Conservation (phyloP, 2,113 vertebrate species). For the Micronisus gabar region DNA sequence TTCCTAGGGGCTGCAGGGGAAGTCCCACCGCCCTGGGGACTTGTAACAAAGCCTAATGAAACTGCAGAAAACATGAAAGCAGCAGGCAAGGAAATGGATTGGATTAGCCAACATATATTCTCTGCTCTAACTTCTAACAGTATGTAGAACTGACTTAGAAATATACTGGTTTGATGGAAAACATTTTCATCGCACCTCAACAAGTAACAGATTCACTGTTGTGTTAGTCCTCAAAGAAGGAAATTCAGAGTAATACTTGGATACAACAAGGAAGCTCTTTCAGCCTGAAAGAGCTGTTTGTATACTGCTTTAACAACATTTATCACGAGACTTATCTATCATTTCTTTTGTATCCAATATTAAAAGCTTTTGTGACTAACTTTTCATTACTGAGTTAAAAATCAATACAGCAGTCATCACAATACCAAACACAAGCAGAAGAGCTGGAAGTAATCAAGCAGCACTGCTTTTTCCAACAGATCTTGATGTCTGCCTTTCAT, state of each 20-base stretch:
- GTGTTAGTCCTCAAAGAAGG: background rate
- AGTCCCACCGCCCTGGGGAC: background rate
- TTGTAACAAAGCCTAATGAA: fast-evolving
- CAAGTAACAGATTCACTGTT: background rate
- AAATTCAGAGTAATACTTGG: background rate
- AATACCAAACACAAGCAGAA: background rate
- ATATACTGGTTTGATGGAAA: background rate
- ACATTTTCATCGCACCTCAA: background rate
- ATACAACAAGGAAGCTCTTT: background rate
- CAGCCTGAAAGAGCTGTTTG: background rate
- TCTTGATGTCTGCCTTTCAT: background rate
- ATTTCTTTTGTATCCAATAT: background rate
- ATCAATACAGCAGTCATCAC: background rate
- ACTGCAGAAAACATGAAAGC: background rate
- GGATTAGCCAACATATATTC: background rate
- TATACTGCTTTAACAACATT: background rate
- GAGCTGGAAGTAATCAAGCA: background rate
- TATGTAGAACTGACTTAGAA: fast-evolving
- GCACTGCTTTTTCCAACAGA: background rate
- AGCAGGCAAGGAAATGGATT: background rate
- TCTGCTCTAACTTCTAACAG: background rate
- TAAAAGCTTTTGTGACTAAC: constrained; percentile 4
- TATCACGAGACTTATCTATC: background rate
- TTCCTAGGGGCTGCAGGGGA: background rate
- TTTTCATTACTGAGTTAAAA: background rate